Evolutionary conservation across 2,113 vertebrate genomes (phyloP).

Genomic region (Diglossa brunneiventris): DNA sequence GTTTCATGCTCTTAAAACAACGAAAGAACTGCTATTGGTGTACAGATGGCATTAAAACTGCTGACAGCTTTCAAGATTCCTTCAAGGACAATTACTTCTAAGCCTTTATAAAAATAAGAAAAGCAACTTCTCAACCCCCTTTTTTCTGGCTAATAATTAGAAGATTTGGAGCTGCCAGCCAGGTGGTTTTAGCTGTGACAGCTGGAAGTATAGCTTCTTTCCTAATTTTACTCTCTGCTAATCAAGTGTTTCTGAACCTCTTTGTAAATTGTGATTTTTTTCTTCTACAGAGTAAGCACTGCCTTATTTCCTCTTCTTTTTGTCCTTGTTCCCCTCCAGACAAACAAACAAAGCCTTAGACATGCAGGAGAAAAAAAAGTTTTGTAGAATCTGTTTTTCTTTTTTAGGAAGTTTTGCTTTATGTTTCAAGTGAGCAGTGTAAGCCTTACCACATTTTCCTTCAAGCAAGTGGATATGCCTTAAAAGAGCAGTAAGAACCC

Average conservation of each 20-base stretch:
- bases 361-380: background rate
- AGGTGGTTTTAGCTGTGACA: background rate
- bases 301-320: background rate
- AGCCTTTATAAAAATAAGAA: background rate
- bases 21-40: background rate
- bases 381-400: background rate
- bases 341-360: background rate
- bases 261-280: background rate
- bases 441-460: background rate
- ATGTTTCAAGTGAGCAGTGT: background rate
- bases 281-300: background rate
- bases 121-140: background rate
- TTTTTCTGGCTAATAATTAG: constrained; percentile 24
- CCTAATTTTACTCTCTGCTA: background rate
- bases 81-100: constrained; percentile 34
- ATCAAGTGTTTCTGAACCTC: background rate
- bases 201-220: background rate
- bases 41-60: background rate
- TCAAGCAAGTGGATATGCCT: background rate
- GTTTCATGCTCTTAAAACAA: background rate
- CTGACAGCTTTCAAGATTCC: background rate
- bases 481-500: background rate
- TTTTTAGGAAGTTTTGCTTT: background rate
- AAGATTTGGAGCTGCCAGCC: background rate
- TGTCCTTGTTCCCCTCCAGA: background rate